Base-by-base conservation (phyloP, 2,113 vertebrate species). In the Nyctereutes procyonoides region DNA sequence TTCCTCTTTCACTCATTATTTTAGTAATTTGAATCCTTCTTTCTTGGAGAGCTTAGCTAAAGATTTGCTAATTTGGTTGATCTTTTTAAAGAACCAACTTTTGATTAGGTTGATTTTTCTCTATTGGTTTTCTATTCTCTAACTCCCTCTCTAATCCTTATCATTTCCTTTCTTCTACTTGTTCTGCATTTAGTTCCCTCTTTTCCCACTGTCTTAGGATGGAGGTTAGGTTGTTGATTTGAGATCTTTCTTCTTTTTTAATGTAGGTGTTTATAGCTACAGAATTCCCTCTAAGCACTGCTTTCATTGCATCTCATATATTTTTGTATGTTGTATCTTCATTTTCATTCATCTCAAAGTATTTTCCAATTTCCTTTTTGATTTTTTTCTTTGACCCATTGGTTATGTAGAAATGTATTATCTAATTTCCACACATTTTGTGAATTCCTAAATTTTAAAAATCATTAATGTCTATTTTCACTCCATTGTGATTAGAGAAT, bases 71-170 rank as follows among this genome's bases (percentile, higher is more conserved):
- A 69, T 58, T 81, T 79, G 43, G 63, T 91, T 43, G 77, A 67
- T 91, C 51, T 90, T 90, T 91, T 91, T 35, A 71, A 69, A 71
- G 62, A 82, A 82, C 17, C n/a, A 71, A 56, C 63, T 92, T 43
- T 92, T 58, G 77, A 28, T 92, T 92, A n/a, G 48, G 65, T 92
- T 92, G 22, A 24, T 48, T 71, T 62, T 71, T 58, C 62, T 69
- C 51, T 79, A 26, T 55, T 90, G 43, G 63, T 82, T 71, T 71
- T 48, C 53, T 60, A 13, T n/a, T 65, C 58, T 79, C n/a, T 62
- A 77, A 77, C 63, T 63, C 28, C 71, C 8, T 63, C 30, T 77
- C 14, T 51, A 51, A 51, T 32, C 8, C 10, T 79, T 65, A n/a
- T 71, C 32, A 71, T 58, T 69, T 43, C 53, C 62, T 69, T 48